These are phyloP conservation scores for Drosophila lacteicornis DNA, from an alignment of 1,140 invertebrate species.

Conservation along the genomic window DNA sequence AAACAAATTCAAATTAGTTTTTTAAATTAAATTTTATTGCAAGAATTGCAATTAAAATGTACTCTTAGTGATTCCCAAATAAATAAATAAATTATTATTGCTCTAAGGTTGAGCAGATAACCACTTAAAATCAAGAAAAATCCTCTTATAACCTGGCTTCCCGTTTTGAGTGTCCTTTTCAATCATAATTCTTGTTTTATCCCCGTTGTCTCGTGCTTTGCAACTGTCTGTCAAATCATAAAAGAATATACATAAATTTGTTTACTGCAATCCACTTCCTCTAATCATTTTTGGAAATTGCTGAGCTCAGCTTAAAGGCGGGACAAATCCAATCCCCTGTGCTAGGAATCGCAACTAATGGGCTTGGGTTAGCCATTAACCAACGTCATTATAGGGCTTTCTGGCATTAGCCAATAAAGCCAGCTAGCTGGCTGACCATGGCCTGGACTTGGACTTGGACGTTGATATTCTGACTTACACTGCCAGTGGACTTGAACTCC, in stretches of 20 bases:
- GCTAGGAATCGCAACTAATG: slow-evolving; percentile 41
- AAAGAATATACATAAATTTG: slow-evolving; percentile 31
- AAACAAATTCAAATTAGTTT: no score
- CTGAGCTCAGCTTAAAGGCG: not conserved
- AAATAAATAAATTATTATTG: no score
- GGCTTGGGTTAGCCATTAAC: slow-evolving; percentile 42
- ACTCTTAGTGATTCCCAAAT: no score
- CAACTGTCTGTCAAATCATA: slow-evolving; percentile 11
- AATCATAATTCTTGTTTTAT: no score
- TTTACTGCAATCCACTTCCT: slow-evolving; percentile 22
- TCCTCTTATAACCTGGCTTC: not conserved
- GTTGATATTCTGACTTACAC: slow-evolving; percentile 27
- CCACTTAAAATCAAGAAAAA: not conserved
- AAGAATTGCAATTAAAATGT: no score
- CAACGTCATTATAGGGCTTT: slow-evolving; percentile 54
- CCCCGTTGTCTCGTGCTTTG: not conserved
- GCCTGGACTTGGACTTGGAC: slow-evolving; percentile 23
- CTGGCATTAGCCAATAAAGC: slow-evolving; percentile 47
- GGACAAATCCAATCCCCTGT: slow-evolving; percentile 8
- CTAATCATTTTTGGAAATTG: not conserved
- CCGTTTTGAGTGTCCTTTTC: no score
- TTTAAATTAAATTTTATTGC: no score
- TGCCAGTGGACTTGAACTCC: slow-evolving; percentile 16
- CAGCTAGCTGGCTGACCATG: slow-evolving; percentile 43
- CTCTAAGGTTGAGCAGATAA: not conserved